Percentiles rank a stretch among this genome's conserved stretches.
Conservation (phyloP, 1,140 invertebrate genomes). For the Bombyx mandarina region DNA sequence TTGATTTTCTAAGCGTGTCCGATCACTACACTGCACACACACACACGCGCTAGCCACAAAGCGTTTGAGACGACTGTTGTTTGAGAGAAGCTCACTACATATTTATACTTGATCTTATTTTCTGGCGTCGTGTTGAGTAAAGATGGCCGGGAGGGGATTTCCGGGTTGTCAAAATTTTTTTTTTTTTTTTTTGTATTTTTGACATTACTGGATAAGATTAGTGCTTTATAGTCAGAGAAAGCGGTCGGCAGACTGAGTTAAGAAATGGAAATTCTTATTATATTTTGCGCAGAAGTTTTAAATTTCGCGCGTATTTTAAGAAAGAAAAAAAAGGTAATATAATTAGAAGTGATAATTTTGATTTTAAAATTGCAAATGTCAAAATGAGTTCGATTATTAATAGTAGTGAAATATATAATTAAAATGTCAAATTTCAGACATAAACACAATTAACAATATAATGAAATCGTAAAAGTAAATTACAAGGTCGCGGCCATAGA, state of each 20-base stretch:
- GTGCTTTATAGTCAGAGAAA: too few relatives aligned
- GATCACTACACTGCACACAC: background rate
- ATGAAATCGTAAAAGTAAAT: too few relatives aligned
- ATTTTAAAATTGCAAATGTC: constrained; percentile 3
- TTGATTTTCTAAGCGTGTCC: background rate
- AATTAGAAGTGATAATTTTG: background rate
- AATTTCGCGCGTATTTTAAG: background rate
- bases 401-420: too few relatives aligned
- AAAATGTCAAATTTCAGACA: too few relatives aligned
- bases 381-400: too few relatives aligned
- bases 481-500: too few relatives aligned
- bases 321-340: background rate
- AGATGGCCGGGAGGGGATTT: constrained; percentile 10
- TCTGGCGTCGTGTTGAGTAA: constrained; percentile 10
- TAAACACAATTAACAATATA: too few relatives aligned
- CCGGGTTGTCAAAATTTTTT: constrained; percentile 4
- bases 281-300: background rate
- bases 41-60: background rate
- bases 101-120: constrained; percentile 13
- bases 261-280: too few relatives aligned
- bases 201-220: too few relatives aligned
- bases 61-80: background rate
- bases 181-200: background rate
- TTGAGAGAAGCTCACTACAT: background rate
- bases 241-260: too few relatives aligned